phyloP scores from a whole-genome alignment of 1,140 invertebrate species.

The Latrodectus geometricus region DNA sequence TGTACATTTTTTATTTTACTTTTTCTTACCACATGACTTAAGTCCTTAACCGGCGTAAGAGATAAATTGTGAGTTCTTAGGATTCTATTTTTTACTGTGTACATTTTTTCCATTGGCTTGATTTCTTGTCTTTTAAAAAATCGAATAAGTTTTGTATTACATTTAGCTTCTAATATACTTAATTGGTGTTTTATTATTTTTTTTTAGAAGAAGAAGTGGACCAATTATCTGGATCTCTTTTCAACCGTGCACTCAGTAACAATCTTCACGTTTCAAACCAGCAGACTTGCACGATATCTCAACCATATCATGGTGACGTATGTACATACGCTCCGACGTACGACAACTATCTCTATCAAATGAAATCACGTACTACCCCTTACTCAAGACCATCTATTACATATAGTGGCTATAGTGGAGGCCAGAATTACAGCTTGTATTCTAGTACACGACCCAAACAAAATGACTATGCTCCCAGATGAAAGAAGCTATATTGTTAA shows the following conservation, averaged over 20 bases:
- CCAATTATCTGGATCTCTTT: constrained; percentile 33
- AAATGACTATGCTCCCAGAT: constrained; percentile 64
- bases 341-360: constrained; percentile 67
- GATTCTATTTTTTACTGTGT: no score
- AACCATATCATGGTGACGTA: constrained; percentile 71
- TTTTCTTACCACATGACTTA: no score
- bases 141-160: neutral
- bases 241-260: constrained; percentile 31
- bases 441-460: constrained; percentile 53
- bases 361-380: constrained; percentile 57
- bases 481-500: constrained; percentile 64
- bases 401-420: constrained; percentile 18
- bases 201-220: constrained; percentile 53
- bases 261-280: constrained; percentile 15
- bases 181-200: constrained; percentile 1
- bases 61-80: neutral
- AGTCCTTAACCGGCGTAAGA: neutral
- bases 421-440: constrained; percentile 43
- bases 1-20: no score
- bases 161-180: neutral
- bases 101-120: no score
- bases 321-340: constrained; percentile 73
- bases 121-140: no score
- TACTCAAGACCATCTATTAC: constrained; percentile 56
- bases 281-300: constrained; percentile 64